Evolutionary conservation across 2,113 vertebrate genomes (phyloP).

Genomic region (Panurus biarmicus): DNA sequence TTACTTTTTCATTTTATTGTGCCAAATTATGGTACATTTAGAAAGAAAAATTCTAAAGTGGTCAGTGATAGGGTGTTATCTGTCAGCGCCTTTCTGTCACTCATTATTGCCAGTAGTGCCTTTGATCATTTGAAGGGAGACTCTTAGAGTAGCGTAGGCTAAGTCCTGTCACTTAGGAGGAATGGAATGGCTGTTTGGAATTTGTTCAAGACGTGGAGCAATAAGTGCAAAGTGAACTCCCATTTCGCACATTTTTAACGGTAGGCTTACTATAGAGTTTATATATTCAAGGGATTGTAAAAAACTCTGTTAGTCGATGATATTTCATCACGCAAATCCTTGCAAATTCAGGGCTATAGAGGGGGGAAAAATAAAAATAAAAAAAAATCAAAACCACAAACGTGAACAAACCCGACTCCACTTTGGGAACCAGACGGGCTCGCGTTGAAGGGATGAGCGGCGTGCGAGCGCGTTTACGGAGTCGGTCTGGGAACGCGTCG

Average conservation of each 20-base stretch:
- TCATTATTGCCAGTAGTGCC: conserved; percentile 95
- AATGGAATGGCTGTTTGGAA: conserved; percentile 47
- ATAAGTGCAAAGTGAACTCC: conserved; percentile 76
- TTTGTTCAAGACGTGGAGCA: conserved; percentile 75
- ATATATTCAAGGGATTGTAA: conserved; percentile 80
- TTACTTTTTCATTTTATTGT: conserved; percentile 93
- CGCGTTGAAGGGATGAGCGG: conserved; percentile 68
- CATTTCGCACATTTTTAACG: conserved; percentile 69
- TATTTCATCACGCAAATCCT: conserved; percentile 71
- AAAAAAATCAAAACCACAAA: background rate
- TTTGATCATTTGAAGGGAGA: conserved; percentile 91
- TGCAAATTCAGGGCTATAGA: conserved; percentile 85
- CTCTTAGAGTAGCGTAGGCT: conserved; percentile 73
- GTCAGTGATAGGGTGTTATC: conserved; percentile 68
- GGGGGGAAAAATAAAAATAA: no score
- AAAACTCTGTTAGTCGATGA: conserved; percentile 95
- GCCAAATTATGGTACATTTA: conserved; percentile 94
- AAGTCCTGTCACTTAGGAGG: background rate
- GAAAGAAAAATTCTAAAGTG: conserved; percentile 72
- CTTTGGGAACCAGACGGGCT: conserved; percentile 81
- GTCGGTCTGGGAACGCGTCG: conserved; percentile 48
- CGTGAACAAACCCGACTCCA: conserved; percentile 49
- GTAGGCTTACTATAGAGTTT: conserved; percentile 76
- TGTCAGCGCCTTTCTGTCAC: conserved; percentile 75
- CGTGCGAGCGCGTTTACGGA: conserved; percentile 60